Percentiles rank a stretch among this genome's conserved stretches.
phyloP scores from a whole-genome alignment of 92 coral and sea anemone species.

The Epizoanthus scotinus region DNA sequence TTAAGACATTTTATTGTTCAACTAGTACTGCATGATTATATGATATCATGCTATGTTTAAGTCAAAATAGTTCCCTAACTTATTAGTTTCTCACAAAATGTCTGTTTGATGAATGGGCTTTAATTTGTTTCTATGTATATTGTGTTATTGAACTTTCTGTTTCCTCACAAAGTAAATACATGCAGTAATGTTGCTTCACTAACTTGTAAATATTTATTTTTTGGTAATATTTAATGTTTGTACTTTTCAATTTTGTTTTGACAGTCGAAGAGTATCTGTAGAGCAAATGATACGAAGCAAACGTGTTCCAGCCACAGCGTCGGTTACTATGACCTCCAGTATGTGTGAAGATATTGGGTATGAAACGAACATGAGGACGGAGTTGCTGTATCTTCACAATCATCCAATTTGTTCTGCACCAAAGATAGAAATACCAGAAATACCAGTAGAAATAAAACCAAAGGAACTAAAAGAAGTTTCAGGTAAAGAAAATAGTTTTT shows the following conservation, averaged over 20 bases:
- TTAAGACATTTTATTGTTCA: neutral
- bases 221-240: neutral
- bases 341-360: constrained; percentile 74
- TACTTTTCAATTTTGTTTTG: neutral
- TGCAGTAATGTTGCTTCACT: neutral
- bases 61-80: no score
- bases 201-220: neutral
- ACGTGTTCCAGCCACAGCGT: constrained; percentile 90
- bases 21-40: no score
- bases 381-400: constrained; percentile 80
- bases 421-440: neutral
- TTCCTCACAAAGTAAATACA: neutral
- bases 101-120: no score
- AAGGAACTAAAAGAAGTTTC: constrained; percentile 41
- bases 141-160: no score
- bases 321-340: constrained; percentile 88
- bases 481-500: constrained; percentile 39
- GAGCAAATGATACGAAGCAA: constrained; percentile 91
- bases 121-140: no score
- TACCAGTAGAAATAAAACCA: neutral
- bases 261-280: constrained; percentile 77
- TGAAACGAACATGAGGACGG: constrained; percentile 89
- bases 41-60: no score
- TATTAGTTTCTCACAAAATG: no score
- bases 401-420: constrained; percentile 21